Base-by-base conservation (phyloP, 64 coral and sea anemone genomes). In the Porites australiensis region DNA sequence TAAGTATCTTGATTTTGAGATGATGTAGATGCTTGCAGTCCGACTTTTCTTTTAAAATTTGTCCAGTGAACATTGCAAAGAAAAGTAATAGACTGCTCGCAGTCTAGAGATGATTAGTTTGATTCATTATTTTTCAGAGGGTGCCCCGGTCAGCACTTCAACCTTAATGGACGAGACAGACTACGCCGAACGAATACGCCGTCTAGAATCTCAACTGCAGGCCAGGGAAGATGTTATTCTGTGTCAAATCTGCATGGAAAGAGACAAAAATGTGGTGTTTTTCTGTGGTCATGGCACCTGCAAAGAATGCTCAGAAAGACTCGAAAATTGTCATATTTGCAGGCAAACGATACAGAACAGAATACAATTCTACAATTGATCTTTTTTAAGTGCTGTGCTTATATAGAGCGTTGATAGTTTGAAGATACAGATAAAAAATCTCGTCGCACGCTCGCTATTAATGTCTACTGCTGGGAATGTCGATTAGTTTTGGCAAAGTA, bases 221-320 rank as follows among this genome's bases (percentile, higher is more conserved):
- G 81, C 14, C 18, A 46, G 64, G 62, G 61, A 84, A 49, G 63
- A 84, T 11, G 62, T 47, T 43, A 68, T 49, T 10, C 81, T 69
- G 50, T 91, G 89, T 74, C 64, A 19, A n/a, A 91, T 91, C 46
- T 91, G 89, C 44, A 91, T 91, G 89, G 89, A 90, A 16, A 72
- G 48, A 44, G 63, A 79, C 16, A 91, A 59, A 44, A 62, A 72
- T 47, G 19, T 73, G 50, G 77, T 91, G 18, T 91, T 91, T 47
- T 46, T 48, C 4, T 91, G 89, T 55, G 89, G 89, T 18, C 89
- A 91, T 53, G 70, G 55, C 4, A 51, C 77, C n/a, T 91, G 89
- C 27, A 10, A 15, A 10, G 13, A 73, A 6, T 91, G 89, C 15
- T 81, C 89, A 9, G 62, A 66, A 2, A 82, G 66, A 83, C 57